phyloP scores from a whole-genome alignment of 1,140 invertebrate genomes.

The Uloborus diversus region DNA sequence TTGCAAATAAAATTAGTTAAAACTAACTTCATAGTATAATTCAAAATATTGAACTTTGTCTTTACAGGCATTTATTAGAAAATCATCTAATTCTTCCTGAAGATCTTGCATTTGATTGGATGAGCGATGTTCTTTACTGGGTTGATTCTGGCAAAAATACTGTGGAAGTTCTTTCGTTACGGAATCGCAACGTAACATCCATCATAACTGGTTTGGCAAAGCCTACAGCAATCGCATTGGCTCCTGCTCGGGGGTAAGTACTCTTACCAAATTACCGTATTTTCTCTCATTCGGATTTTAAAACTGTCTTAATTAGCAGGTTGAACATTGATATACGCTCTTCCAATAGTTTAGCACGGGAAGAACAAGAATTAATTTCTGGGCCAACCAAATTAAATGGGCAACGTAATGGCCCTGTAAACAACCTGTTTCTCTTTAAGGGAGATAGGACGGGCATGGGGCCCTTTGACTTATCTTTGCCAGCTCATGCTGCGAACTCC shows the following conservation, averaged over 20 bases:
- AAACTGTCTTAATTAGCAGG: too few species aligned
- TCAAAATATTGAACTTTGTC: background rate
- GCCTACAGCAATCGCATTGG: conserved; percentile 55
- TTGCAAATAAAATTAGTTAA: background rate
- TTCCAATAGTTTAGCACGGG: too few species aligned
- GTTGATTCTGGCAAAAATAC: conserved; percentile 64
- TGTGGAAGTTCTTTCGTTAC: conserved; percentile 64
- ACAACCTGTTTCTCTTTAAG: too few species aligned
- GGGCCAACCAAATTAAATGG: too few species aligned
- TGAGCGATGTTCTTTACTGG: conserved; percentile 68
- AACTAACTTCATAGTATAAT: background rate
- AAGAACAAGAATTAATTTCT: too few species aligned
- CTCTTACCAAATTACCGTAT: background rate
- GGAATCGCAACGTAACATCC: conserved; percentile 63
- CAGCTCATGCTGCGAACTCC: too few species aligned
- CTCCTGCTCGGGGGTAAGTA: conserved; percentile 43
- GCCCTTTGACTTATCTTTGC: too few species aligned
- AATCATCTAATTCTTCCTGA: background rate
- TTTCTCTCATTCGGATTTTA: background rate
- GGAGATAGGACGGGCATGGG: too few species aligned
- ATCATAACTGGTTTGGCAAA: conserved; percentile 30
- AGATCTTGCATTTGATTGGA: conserved; percentile 67
- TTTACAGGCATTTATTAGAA: background rate
- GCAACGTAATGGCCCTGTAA: too few species aligned
- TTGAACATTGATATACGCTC: too few species aligned